A percentile compares a stretch with the other conserved stretches of the same genome.
phyloP scores from a whole-genome alignment of 2,888 invertebrate genomes.

The Hypercompe scribonia region DNA sequence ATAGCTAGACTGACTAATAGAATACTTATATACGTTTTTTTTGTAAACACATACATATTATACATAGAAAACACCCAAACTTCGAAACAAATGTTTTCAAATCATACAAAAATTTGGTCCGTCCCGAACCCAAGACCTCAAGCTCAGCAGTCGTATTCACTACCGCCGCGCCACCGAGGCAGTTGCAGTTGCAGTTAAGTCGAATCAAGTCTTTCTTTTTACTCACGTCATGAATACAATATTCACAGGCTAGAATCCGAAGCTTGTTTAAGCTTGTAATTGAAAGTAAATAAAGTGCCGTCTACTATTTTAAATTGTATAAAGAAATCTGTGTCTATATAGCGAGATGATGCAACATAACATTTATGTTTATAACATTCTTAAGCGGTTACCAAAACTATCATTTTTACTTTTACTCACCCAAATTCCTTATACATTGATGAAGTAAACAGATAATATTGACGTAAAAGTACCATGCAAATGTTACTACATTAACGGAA shows the following conservation, averaged over 20 bases:
- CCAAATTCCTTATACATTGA: background rate
- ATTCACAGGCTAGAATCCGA: background rate
- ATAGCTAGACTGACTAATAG: too few species aligned
- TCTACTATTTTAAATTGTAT: background rate
- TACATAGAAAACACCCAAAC: too few species aligned
- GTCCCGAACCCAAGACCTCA: too few species aligned
- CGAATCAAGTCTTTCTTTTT: too few species aligned
- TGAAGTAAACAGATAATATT: slow-evolving; percentile 3
- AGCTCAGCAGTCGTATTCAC: too few species aligned
- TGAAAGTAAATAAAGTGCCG: background rate
- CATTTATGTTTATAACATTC: slow-evolving; percentile 2
- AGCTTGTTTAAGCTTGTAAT: background rate
- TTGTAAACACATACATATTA: too few species aligned
- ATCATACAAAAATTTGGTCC: too few species aligned
- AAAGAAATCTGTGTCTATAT: background rate
- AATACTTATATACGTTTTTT: too few species aligned
- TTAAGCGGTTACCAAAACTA: slow-evolving; percentile 3
- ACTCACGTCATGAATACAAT: background rate
- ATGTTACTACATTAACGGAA: slow-evolving; percentile 18
- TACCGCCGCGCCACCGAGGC: too few species aligned
- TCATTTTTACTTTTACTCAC: slow-evolving; percentile 9
- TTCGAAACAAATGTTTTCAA: too few species aligned
- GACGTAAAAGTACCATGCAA: slow-evolving; percentile 9
- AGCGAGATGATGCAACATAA: background rate
- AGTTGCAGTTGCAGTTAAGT: too few species aligned